Base-by-base conservation (phyloP, 2,888 invertebrate species). In the Chorisops tibialis region DNA sequence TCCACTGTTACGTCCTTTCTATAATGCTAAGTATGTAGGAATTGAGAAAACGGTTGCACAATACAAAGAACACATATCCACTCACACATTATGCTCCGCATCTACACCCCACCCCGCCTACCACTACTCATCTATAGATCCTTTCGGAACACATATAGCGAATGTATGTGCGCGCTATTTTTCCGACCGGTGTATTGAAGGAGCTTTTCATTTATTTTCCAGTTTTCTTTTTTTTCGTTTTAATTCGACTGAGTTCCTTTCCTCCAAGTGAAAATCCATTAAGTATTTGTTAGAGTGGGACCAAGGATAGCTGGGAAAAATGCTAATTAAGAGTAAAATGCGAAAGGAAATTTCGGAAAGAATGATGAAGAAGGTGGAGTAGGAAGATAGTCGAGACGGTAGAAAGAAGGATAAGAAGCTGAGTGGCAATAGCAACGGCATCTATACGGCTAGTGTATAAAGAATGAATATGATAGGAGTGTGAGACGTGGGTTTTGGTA, bases 271-370 rank as follows among this genome's bases (percentile, higher is more conserved):
- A 64, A 62, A 62, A 64, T 61, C 64, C 62, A 64, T 64, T 64
- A 64, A 62, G 62, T 59, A 62, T 64, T 64, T 64, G 62, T 35
- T 22, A 59, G 64, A 64, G 59, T 48, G 59, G 49, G 64, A 64
- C 18, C 50, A 22, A 43, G 22, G 21, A 47, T 39, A 63, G 24
- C 54, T 61, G 58, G 52, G 62, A 63, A 64, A 64, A 64, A 64
- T 64, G 64, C 64, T 64, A 64, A 64, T 64, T 64, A 64, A 64
- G 64, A 64, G 62, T 61, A 64, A 62, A 62, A 64, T 54, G 59
- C 59, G 52, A 64, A 63, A 61, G 59, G 64, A 62, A 62, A 64
- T 51, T 56, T 56, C 30, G 45, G 56, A 30, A 56, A 54, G 30
- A 47, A 54, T 21, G 16, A 56, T 43, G 43, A 43, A 43, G 56